These are phyloP conservation scores for Clarias magur DNA, from an alignment of 2,113 vertebrate species.

Conservation along the genomic window DNA sequence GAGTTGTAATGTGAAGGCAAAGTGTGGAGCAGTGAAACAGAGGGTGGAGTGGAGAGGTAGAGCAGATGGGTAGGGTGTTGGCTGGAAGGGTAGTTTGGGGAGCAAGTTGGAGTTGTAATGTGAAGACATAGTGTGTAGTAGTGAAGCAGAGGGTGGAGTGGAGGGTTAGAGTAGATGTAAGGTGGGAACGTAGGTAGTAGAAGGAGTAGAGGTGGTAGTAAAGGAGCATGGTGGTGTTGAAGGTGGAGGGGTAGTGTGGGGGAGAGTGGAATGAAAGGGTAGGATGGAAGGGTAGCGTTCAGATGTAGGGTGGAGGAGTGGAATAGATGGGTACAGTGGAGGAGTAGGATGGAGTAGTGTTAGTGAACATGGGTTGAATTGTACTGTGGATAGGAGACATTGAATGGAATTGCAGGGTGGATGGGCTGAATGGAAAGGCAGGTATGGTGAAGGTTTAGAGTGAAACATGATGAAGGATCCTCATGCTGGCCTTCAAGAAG, in stretches of 20 bases:
- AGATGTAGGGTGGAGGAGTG: neutral
- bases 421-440: neutral
- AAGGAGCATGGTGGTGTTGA: no score
- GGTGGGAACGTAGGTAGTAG: no score
- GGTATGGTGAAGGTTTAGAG: no score
- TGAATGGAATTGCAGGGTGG: neutral
- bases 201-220: no score
- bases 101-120: neutral
- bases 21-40: no score
- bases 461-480: neutral
- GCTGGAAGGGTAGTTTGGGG: neutral
- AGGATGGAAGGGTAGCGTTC: neutral
- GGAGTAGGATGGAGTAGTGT: neutral
- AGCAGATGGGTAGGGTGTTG: neutral
- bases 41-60: neutral
- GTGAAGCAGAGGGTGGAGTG: neutral
- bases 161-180: no score
- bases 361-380: neutral
- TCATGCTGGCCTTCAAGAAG: neutral
- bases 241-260: neutral
- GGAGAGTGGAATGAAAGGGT: neutral
- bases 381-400: neutral
- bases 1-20: neutral
- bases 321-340: neutral
- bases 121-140: neutral